phyloP scores from a whole-genome alignment of 1,140 invertebrate species.

The Halyomorpha halys region DNA sequence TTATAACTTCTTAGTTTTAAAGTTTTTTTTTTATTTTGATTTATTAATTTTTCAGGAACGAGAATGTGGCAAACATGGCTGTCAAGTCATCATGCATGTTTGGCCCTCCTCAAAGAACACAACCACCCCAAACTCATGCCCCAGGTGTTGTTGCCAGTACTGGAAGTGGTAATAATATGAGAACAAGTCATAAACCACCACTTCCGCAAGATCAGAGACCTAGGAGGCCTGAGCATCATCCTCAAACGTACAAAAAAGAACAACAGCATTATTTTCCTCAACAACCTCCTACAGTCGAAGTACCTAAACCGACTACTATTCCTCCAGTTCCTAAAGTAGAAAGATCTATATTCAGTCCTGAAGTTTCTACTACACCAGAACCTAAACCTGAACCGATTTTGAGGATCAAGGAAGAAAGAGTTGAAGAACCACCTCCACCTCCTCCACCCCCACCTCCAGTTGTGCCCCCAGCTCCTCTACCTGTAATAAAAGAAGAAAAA shows the following conservation, averaged over 20 bases:
- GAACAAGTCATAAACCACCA: not conserved
- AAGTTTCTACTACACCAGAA: constrained; percentile 11
- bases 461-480: not conserved
- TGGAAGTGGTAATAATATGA: not conserved
- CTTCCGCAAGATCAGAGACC: not conserved
- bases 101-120: constrained; percentile 24
- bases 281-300: constrained; percentile 3
- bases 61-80: not conserved
- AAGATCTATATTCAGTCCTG: constrained; percentile 24
- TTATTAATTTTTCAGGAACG: constrained; percentile 3
- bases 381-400: not conserved
- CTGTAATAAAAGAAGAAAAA: constrained; percentile 1
- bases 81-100: constrained; percentile 25
- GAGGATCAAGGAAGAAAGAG: not conserved
- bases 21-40: not conserved
- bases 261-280: not conserved
- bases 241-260: not conserved
- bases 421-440: not conserved
- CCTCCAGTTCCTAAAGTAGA: constrained; percentile 17
- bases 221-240: not conserved
- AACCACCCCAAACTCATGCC: constrained; percentile 16
- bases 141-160: not conserved
- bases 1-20: not conserved
- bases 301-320: not conserved
- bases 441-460: not conserved